Conservation (phyloP, 2,888 invertebrate species). For the Lycia hirtaria region DNA sequence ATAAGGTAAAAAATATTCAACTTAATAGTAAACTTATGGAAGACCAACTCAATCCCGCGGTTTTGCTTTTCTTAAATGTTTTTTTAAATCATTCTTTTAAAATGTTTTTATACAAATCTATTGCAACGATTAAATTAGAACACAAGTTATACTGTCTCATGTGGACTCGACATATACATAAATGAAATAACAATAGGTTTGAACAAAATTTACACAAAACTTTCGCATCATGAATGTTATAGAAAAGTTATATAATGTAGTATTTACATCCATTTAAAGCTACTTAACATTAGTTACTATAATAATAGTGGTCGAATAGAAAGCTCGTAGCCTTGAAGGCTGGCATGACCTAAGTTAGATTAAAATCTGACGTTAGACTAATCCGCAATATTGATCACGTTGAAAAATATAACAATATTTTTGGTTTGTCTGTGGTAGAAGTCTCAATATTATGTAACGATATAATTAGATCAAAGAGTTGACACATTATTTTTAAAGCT, state of each 20-base stretch:
- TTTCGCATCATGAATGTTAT: neutral
- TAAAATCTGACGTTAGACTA: neutral
- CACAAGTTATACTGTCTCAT: no score
- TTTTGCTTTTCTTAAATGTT: neutral
- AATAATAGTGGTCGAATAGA: constrained; percentile 23
- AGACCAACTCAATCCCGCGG: constrained; percentile 2
- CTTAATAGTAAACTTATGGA: constrained; percentile 3
- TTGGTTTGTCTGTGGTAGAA: no score
- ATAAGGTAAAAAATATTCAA: neutral
- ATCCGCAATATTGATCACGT: no score
- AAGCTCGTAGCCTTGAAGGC: constrained; percentile 19
- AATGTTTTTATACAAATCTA: no score
- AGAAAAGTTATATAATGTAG: neutral
- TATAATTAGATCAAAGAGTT: no score
- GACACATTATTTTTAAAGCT: no score
- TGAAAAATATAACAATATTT: no score
- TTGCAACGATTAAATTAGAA: no score
- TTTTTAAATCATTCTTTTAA: no score
- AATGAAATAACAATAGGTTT: neutral
- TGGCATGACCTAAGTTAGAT: neutral
- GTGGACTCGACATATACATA: no score
- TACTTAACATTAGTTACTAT: neutral
- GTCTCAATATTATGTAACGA: no score
- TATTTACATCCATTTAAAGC: constrained; percentile 6
- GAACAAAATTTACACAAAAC: neutral